A percentile compares a stretch with the other conserved stretches of the same genome.
phyloP scores from a whole-genome alignment of 2,113 vertebrate species.

The Terrapene triunguis region DNA sequence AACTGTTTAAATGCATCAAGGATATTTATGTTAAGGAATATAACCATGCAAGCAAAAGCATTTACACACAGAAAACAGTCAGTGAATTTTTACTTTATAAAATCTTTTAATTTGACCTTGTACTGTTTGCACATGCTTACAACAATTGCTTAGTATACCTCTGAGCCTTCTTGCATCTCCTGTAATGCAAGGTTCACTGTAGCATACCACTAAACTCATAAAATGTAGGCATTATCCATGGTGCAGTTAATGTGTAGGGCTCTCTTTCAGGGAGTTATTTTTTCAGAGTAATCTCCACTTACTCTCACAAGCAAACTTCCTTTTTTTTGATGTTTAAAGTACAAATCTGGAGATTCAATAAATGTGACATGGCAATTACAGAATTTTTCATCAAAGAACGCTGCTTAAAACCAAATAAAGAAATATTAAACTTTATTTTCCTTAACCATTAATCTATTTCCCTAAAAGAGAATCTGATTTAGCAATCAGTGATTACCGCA shows the following conservation, averaged over 20 bases:
- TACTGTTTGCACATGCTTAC: neutral
- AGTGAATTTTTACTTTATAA: neutral
- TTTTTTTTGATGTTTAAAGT: neutral
- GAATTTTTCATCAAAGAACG: neutral
- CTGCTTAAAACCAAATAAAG: neutral
- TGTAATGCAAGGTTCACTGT: neutral
- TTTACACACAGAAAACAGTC: neutral
- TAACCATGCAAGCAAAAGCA: slow-evolving; percentile 26
- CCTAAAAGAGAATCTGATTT: neutral
- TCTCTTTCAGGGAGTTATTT: neutral
- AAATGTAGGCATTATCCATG: neutral
- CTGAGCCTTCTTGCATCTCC: neutral
- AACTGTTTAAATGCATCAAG: slow-evolving; percentile 14
- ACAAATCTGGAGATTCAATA: neutral
- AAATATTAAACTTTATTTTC: neutral
- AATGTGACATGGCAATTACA: neutral
- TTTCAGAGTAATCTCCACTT: neutral
- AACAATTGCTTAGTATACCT: neutral
- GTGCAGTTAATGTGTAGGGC: neutral
- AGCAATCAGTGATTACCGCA: neutral
- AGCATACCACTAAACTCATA: neutral
- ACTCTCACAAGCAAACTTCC: neutral
- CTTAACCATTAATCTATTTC: neutral
- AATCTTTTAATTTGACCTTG: neutral
- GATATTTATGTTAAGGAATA: neutral